Base-by-base conservation (phyloP, 1,140 invertebrate species). In the Scaptomyza pallida region DNA sequence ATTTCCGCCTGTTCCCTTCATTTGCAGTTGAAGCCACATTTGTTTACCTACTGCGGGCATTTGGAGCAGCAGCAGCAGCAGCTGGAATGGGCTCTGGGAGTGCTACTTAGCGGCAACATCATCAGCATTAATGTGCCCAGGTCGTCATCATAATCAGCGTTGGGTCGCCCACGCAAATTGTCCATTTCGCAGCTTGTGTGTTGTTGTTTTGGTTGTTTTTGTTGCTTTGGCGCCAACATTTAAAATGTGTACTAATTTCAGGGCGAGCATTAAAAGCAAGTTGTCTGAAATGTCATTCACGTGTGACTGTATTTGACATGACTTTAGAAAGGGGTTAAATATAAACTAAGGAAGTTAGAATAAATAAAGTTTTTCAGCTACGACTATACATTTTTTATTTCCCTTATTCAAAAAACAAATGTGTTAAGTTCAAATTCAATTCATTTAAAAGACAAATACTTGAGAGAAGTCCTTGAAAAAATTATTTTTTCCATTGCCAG, bases 101-200 rank as follows among this genome's bases (percentile, higher is more conserved):
- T 73, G 79, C 79, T 85, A 83, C 79, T 83, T 83, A 83, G 80
- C 79, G 76, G 79, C 72, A 83, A 79, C 79, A 83, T 85, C 79
- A 83, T 85, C 79, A 83, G 72, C 79, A 75, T 83, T 83, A 83
- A 83, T 83, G 79, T 79, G 76, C 80, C 80, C 79, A 72, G 79
- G 72, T 85, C 80, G 80, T 85, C 76, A 60, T 72, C 55, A 83
- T 83, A 83, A 83, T 83, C 80, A 83, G 72, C 80, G 74, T 57
- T 74, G 70, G 55, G 78, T 74, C 64, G 64, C 70, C 72, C 54
- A 74, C 75, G 64, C 78, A 82, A 81, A 81, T 78, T 81, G 78
- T 72, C 74, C 56, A 15, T 55, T 51, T 59, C n/a, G 64, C 68
- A 71, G 56, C 30, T n/a, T n/a, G n/a, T n/a, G n/a, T 61, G 19